Percentiles rank a stretch among this genome's conserved stretches.
These are phyloP conservation scores for Lycophotia porphyrea DNA, from an alignment of 2,888 invertebrate genomes.

Conservation along the genomic window DNA sequence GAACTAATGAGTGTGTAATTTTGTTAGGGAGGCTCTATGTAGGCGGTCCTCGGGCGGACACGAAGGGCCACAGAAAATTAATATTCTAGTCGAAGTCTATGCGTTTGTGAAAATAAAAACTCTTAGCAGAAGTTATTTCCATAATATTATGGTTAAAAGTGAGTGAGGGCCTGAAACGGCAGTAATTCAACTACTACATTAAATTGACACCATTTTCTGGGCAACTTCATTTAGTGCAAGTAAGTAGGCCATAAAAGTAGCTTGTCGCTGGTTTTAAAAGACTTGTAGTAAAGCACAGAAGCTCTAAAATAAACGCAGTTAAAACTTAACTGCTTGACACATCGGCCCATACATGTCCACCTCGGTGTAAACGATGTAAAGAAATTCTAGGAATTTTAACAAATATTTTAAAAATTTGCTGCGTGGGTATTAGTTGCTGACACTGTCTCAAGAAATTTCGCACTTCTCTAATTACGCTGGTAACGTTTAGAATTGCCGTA, in stretches of 20 bases:
- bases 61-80: slow-evolving; percentile 74
- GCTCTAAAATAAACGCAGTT: slow-evolving; percentile 8
- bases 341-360: background rate
- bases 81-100: slow-evolving; percentile 71
- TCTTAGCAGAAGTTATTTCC: slow-evolving; percentile 42
- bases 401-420: background rate
- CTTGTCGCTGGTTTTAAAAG: slow-evolving; percentile 10
- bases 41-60: slow-evolving; percentile 79
- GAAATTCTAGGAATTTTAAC: background rate
- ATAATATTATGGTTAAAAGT: slow-evolving; percentile 24
- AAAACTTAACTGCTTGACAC: slow-evolving; percentile 27
- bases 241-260: slow-evolving; percentile 3
- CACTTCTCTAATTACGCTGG: slow-evolving; percentile 37
- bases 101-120: slow-evolving; percentile 58
- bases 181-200: background rate
- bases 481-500: slow-evolving; percentile 48
- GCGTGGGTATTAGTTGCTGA: background rate
- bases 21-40: slow-evolving; percentile 84
- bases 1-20: slow-evolving; percentile 89
- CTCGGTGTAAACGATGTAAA: background rate
- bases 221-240: background rate
- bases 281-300: slow-evolving; percentile 4
- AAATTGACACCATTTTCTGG: slow-evolving; percentile 12
- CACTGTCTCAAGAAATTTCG: slow-evolving; percentile 20
- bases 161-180: slow-evolving; percentile 1